A percentile compares a stretch with the other conserved stretches of the same genome.
phyloP scores from a whole-genome alignment of 2,888 invertebrate genomes.

The Tipula unca region DNA sequence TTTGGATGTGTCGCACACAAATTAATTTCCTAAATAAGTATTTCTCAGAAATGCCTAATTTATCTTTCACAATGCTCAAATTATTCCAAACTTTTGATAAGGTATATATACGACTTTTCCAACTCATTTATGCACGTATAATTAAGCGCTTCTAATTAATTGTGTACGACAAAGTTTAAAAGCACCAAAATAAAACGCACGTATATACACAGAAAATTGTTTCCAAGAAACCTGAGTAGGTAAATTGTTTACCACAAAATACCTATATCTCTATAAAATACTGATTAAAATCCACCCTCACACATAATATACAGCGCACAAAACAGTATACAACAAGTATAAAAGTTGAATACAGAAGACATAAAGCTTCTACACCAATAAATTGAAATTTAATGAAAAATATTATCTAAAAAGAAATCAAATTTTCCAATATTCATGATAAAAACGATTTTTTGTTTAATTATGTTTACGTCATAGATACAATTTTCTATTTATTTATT shows the following conservation, averaged over 20 bases:
- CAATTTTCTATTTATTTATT: neutral
- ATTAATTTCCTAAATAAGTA: too few species aligned
- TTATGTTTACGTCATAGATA: neutral
- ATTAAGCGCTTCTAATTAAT: neutral
- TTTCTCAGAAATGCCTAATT: too few species aligned
- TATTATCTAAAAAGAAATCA: neutral
- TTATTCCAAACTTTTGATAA: too few species aligned
- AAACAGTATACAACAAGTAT: neutral
- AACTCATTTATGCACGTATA: neutral
- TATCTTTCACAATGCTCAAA: too few species aligned
- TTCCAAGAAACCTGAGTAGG: neutral
- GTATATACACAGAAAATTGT: too few species aligned
- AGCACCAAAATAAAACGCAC: too few species aligned
- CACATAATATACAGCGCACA: neutral
- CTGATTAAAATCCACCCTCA: neutral
- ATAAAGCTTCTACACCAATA: neutral
- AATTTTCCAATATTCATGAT: neutral
- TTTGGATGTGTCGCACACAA: too few species aligned
- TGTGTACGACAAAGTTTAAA: neutral
- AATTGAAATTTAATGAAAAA: neutral
- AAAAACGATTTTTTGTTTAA: neutral
- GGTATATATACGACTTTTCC: too few species aligned
- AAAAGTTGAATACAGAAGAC: neutral
- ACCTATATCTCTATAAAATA: neutral
- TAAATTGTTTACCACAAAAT: neutral